A percentile compares a stretch with the other conserved stretches of the same genome.
Conservation (phyloP, 2,797 vertebrate species). For the Sternotherus odoratus region DNA sequence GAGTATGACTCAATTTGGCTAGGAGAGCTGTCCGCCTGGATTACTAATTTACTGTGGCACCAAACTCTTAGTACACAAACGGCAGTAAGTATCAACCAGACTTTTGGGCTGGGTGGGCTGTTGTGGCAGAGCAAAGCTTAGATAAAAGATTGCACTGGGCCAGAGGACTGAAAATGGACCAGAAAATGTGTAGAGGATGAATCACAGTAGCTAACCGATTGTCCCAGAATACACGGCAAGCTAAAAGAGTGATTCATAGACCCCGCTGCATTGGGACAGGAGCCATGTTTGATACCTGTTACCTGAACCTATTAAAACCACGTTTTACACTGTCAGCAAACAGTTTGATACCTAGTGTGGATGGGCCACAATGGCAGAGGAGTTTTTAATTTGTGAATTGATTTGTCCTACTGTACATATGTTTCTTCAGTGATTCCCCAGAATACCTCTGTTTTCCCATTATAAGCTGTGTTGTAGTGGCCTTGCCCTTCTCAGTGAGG, state of each 20-base stretch:
- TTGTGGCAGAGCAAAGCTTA: background rate
- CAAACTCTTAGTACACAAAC: fast-evolving
- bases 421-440: background rate
- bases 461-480: conserved; percentile 8
- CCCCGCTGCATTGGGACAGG: background rate
- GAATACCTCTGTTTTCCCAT: conserved; percentile 30
- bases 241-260: conserved; percentile 2
- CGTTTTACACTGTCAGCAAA: background rate
- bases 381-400: conserved; percentile 19
- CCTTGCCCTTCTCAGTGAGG: background rate
- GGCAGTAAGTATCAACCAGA: background rate
- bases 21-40: background rate
- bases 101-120: background rate
- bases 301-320: conserved; percentile 41
- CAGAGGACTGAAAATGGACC: background rate
- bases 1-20: conserved; percentile 60
- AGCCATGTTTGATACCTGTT: background rate
- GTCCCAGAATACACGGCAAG: background rate
- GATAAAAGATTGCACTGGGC: background rate
- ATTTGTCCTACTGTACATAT: background rate
- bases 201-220: background rate
- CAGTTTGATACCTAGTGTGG: background rate
- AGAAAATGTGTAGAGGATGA: conserved; percentile 33
- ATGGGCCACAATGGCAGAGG: background rate
- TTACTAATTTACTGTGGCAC: background rate